Evolutionary conservation across 1,140 invertebrate species (phyloP), one percentile per base, ranked within the genome.

Genomic region (Drosophila parvula): DNA sequence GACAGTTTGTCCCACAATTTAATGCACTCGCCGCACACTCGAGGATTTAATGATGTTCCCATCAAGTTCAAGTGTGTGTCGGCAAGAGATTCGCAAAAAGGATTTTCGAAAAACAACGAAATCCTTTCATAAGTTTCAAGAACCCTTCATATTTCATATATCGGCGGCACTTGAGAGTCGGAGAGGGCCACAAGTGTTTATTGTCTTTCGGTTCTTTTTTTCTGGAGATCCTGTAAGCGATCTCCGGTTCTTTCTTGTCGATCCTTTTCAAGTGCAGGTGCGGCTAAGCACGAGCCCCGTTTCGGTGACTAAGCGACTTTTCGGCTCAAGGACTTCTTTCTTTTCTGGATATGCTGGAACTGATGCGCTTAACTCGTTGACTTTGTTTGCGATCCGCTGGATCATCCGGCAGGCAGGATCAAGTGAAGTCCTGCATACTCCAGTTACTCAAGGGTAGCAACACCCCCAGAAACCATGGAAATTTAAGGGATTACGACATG

Each of bases 11-110:
- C 69, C 82, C 69, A 83, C 61, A 57, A 88, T 82, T 86, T 86
- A 79, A 86, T 88, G 79, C 63, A 86, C 79, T 86, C 60, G 16
- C 70, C 57, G 61, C 44, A 61, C 58, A 58, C 61, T 62, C 74
- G 76, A 84, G 84, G 84, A 88, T 89, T 88, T 88, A 84, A 88
- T 89, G 84, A 89, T 89, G 61, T 88, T 83, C 76, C 78, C 81
- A 85, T 79, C 82, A 62, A 88, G 68, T 74, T 86, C 61, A 88
- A 86, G 83, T 86, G 73, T 62, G 57, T 53, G 79, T 88, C 83
- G 80, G 64, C 80, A 62, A 5, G 11, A 55, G 65, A 88, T 88
- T 88, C 84, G 84, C 84, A 83, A 88, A 88, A 74, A 64, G 83
- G 80, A 83, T 89, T 86, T 79, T 78, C 28, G 22, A 60, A 56